phyloP scores from a whole-genome alignment of 2,797 vertebrate species.

The Caiman crocodilus region DNA sequence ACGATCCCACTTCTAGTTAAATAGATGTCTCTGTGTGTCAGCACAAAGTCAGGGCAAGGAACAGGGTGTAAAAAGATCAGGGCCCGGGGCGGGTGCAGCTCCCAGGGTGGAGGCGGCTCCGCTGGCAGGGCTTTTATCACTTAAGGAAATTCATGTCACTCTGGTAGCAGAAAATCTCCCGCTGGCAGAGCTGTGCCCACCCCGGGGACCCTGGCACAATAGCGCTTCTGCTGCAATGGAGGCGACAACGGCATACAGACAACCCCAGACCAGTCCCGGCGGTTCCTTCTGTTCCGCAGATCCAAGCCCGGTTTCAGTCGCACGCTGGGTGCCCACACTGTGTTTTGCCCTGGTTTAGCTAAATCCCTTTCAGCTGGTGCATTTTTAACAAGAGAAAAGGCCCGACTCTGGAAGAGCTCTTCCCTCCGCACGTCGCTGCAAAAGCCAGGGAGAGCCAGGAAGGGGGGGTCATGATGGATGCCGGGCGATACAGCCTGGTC shows the following conservation, averaged over 20 bases:
- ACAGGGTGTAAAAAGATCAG: too few species aligned
- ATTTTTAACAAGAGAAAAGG: background rate
- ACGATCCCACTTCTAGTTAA: background rate
- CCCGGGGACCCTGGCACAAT: too few species aligned
- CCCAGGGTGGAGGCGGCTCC: too few species aligned
- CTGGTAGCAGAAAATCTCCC: too few species aligned
- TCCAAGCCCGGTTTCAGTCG: background rate
- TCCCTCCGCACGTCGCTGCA: background rate
- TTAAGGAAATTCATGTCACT: too few species aligned
- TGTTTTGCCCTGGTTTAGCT: background rate
- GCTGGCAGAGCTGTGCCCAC: too few species aligned
- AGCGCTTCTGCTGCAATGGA: too few species aligned
- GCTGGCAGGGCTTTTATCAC: too few species aligned
- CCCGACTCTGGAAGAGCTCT: background rate
- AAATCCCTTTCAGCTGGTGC: background rate
- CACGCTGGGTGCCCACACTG: background rate
- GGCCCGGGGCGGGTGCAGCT: too few species aligned
- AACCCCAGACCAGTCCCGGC: background rate
- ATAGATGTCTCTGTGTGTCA: background rate
- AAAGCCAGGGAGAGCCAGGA: background rate
- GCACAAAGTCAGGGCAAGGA: background rate
- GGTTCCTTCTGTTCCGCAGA: background rate
- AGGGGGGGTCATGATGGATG: background rate
- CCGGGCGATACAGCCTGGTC: fast-evolving
- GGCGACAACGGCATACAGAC: too few species aligned